Conservation (phyloP, 2,113 vertebrate species). For the Gasterosteus aculeatus region DNA sequence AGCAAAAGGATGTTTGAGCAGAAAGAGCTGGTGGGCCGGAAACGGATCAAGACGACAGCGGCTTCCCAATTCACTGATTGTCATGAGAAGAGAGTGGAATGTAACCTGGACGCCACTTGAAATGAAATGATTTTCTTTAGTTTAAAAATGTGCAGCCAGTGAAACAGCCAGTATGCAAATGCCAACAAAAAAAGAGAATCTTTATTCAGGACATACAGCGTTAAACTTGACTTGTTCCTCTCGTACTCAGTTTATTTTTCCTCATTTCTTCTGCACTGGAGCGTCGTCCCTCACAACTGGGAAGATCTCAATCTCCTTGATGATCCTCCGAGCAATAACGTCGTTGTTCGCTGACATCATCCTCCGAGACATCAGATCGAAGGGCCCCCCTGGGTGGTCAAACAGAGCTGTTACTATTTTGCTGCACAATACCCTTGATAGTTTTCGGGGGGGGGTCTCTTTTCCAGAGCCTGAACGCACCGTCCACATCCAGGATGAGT, state of each 20-base stretch:
- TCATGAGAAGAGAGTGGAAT: slow-evolving; percentile 9
- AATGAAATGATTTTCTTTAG: neutral
- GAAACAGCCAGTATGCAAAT: slow-evolving; percentile 10
- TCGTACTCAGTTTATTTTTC: neutral
- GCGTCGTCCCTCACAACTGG: slow-evolving; percentile 85
- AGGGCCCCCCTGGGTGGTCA: slow-evolving; percentile 82
- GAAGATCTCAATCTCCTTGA: slow-evolving; percentile 87
- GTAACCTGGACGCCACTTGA: neutral
- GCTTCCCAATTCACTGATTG: slow-evolving; percentile 8
- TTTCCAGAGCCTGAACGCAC: slow-evolving; percentile 67
- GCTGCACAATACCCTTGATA: neutral
- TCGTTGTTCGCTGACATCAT: slow-evolving; percentile 86
- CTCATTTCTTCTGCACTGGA: slow-evolving; percentile 20
- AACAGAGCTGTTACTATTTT: slow-evolving; percentile 25
- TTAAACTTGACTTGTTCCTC: neutral
- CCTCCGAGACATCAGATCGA: slow-evolving; percentile 93
- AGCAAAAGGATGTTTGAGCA: neutral
- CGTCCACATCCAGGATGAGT: slow-evolving; percentile 85
- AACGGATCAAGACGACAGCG: slow-evolving; percentile 5
- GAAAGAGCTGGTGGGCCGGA: neutral
- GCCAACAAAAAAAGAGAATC: slow-evolving; percentile 4
- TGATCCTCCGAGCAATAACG: slow-evolving; percentile 84
- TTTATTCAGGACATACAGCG: slow-evolving; percentile 44
- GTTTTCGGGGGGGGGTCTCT: slow-evolving; percentile 2
- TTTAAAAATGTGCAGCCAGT: neutral